These are phyloP conservation scores for Meloidogyne chitwoodi DNA, from an alignment of 1,140 invertebrate genomes.

Conservation along the genomic window DNA sequence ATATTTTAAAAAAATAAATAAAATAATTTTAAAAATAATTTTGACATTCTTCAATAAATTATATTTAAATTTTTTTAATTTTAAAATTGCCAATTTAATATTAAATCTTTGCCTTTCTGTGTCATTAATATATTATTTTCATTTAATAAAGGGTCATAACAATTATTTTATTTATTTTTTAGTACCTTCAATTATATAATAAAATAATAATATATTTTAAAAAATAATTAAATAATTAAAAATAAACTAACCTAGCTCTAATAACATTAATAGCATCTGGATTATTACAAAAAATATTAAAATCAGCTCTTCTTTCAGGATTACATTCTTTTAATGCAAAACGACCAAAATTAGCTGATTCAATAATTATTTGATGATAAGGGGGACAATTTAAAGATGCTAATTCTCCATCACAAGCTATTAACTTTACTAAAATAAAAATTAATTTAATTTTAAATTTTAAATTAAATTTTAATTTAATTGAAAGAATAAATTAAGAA, in stretches of 20 bases:
- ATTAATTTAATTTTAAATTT: neutral
- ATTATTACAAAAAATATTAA: conserved; percentile 22
- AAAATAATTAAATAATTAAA: neutral
- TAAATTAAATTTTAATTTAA: neutral
- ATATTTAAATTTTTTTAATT: no score
- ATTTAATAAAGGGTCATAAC: no score
- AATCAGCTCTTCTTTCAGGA: conserved; percentile 12
- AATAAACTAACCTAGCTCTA: conserved; percentile 13
- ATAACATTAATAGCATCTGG: conserved; percentile 17
- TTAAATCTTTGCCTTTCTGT: no score
- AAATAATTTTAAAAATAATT: no score
- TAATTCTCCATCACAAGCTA: conserved; percentile 22
- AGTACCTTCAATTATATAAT: no score
- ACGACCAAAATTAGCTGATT: conserved; percentile 29
- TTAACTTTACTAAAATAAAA: conserved; percentile 12
- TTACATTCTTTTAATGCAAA: conserved; percentile 27
- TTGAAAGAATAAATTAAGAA: no score
- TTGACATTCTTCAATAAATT: no score
- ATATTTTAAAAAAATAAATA: no score
- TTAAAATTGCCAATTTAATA: no score
- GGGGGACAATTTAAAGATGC: conserved; percentile 21
- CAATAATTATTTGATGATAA: conserved; percentile 21
- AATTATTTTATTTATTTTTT: no score
- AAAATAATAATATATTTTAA: no score
- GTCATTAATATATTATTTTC: no score